Evolutionary conservation across 2,113 vertebrate genomes (phyloP), one percentile per base, ranked within the genome.

Genomic region (Hippolais icterina): DNA sequence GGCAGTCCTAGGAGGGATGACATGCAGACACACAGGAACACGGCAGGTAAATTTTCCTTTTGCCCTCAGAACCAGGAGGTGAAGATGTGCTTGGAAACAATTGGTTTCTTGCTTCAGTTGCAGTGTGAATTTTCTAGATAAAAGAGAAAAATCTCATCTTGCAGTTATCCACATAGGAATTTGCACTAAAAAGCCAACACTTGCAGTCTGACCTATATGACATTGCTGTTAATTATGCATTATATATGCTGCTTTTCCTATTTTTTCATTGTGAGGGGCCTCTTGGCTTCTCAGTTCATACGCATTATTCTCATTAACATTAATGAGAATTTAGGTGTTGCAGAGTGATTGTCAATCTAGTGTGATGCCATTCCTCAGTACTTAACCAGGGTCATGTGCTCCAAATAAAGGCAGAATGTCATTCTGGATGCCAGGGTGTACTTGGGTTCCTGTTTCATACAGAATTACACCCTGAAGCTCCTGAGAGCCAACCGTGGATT

Each of bases 211-310:
- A 83, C 87, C 78, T 94, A 1, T 77, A 39, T 88, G 93, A 75
- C 84, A 70, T 35, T 85, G 54, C 57, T 87, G 24, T 87, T 89
- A 91, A 91, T 89, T 89, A 87, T 74, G n/a, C 63, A 76, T 93
- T 60, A 82, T 44, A 54, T 23, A 17, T 41, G 63, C 91, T 74
- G 46, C 54, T 83, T 91, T 87, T 89, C 29, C 5, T 64, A 2
- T 49, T 53, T 74, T 75, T 79, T 28, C 15, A 20, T 69, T 33
- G 28, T 78, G 66, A 87, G 74, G 10, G 15, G 21, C 57, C 37
- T 90, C 47, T 65, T 89, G 0, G 2, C 27, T 50, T 83, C 63
- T 84, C 70, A 46, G 81, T 81, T 79, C 28, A 25, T 31, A 28
- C 8, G 9, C 44, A 50, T 63, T 49, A 42, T 27, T 76, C 57